Percentiles rank a stretch among this genome's conserved stretches.
phyloP scores from a whole-genome alignment of 2,113 vertebrate species.

The Pseudois nayaur region DNA sequence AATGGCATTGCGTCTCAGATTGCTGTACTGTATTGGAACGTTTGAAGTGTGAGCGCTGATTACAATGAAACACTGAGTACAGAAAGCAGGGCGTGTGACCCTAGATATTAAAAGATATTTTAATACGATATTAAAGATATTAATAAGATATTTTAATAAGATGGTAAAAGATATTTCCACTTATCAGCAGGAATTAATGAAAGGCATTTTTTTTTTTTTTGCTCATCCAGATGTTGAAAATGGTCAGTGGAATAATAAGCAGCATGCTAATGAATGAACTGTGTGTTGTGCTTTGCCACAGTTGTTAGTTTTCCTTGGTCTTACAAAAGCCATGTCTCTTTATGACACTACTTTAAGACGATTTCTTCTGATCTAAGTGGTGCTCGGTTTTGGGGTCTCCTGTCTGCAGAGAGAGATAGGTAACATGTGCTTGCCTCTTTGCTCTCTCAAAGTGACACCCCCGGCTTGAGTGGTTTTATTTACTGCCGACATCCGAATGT shows the following conservation, averaged over 20 bases:
- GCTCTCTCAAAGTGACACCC: not conserved
- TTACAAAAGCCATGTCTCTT: not conserved
- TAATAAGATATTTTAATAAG: not conserved
- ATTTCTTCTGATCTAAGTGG: not conserved
- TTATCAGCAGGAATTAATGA: not conserved
- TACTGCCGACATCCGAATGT: not conserved
- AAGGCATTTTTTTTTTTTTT: not conserved
- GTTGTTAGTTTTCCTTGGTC: not conserved
- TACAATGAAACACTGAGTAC: not conserved
- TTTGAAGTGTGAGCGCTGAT: not conserved
- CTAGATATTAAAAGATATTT: not conserved
- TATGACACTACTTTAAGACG: not conserved
- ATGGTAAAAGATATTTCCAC: not conserved
- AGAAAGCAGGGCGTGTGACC: rapidly evolving
- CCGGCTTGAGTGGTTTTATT: not conserved
- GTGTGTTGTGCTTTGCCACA: not conserved
- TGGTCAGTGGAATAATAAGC: not conserved
- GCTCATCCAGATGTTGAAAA: not conserved
- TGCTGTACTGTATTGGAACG: rapidly evolving
- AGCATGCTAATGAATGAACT: no score
- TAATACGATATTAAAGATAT: not conserved
- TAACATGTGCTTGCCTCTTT: not conserved
- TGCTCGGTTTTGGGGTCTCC: not conserved
- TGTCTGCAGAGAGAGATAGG: not conserved
- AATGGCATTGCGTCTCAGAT: no score